A percentile compares a stretch with the other conserved stretches of the same genome.
Conservation (phyloP, 2,797 vertebrate species). For the Leptodactylus fallax region DNA sequence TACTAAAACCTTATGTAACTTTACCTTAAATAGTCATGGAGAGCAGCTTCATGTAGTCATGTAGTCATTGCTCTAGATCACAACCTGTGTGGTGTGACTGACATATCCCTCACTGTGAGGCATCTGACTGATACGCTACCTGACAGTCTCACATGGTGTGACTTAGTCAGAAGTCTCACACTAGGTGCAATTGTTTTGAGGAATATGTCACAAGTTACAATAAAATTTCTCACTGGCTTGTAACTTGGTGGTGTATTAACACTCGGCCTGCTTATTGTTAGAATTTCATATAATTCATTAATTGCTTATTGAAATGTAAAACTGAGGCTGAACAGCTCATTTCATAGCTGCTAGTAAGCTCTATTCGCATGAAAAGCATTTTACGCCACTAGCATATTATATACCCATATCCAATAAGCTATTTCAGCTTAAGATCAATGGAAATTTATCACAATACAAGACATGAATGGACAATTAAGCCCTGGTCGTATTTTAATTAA, state of each 20-base stretch:
- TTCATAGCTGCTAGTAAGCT: constrained; percentile 22
- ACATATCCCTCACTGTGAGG: no score
- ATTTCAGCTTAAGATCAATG: constrained; percentile 50
- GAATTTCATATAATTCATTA: not conserved
- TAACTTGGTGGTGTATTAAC: not conserved
- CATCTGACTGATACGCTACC: no score
- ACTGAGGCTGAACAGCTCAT: not conserved
- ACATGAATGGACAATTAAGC: constrained; percentile 55
- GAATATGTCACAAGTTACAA: not conserved
- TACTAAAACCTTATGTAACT: no score
- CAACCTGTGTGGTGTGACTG: no score
- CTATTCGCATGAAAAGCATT: constrained; percentile 37
- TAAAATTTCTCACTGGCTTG: not conserved
- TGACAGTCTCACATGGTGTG: no score
- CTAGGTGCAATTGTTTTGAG: no score
- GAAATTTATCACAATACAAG: constrained; percentile 57
- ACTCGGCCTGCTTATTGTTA: not conserved
- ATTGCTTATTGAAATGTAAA: constrained; percentile 1
- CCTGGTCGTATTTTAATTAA: constrained; percentile 59
- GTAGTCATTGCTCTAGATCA: no score
- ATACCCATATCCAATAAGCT: constrained; percentile 48
- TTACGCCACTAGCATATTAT: constrained; percentile 33
- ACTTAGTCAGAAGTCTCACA: no score
- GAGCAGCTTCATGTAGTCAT: no score
- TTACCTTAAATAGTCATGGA: no score